phyloP scores from a whole-genome alignment of 2,888 invertebrate species.

The Chymomyza caudatula region DNA sequence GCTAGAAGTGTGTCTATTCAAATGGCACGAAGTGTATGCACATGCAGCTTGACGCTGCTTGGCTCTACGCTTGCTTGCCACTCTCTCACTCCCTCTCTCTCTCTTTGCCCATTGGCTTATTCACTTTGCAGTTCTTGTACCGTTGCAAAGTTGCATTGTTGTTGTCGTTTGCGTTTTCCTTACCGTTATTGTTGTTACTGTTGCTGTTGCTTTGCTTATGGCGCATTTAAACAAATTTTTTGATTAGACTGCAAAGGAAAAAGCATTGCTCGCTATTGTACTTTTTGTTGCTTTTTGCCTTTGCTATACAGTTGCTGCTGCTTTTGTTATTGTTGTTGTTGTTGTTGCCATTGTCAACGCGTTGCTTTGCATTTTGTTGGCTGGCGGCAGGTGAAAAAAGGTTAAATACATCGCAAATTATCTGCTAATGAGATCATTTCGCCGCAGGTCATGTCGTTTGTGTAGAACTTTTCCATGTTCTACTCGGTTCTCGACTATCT shows the following conservation, averaged over 20 bases:
- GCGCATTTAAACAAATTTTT: conserved; percentile 20
- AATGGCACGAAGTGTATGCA: too few relatives aligned
- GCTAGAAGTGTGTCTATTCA: too few relatives aligned
- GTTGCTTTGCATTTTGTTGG: conserved; percentile 30
- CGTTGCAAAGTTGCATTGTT: conserved; percentile 26
- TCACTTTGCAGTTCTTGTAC: conserved; percentile 11
- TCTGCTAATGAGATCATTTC: conserved; percentile 56
- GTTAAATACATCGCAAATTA: conserved; percentile 42
- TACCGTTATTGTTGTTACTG: neutral
- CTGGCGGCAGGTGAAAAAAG: conserved; percentile 14
- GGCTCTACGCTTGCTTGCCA: too few relatives aligned
- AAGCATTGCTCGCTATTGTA: conserved; percentile 17
- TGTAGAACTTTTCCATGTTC: neutral
- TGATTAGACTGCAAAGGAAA: conserved; percentile 8
- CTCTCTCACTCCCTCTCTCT: neutral
- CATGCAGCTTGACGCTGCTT: neutral
- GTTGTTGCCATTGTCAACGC: conserved; percentile 35
- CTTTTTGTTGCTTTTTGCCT: conserved; percentile 23
- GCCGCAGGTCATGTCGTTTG: neutral
- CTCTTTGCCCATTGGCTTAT: conserved; percentile 21
- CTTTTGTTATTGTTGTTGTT: conserved; percentile 6
- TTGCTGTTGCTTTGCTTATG: neutral
- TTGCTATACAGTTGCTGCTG: neutral
- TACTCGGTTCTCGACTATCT: too few relatives aligned
- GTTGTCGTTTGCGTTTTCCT: conserved; percentile 2